Evolutionary conservation across 1,140 invertebrate species (phyloP), one percentile per base, ranked within the genome.

Genomic region (Pseudachorutes palmiensis): DNA sequence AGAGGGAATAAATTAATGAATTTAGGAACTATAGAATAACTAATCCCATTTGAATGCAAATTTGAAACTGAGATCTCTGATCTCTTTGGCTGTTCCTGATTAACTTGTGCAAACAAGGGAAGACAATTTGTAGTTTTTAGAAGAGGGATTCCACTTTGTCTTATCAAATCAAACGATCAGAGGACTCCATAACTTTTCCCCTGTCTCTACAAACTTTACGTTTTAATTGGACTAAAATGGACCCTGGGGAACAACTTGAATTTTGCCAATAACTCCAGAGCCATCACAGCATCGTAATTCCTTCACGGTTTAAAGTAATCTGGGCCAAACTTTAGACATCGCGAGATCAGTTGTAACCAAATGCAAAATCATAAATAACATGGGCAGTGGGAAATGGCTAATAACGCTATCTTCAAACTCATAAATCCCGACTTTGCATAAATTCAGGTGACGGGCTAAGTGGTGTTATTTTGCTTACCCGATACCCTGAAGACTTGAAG

Each of bases 401-500:
- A n/a, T n/a, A n/a, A n/a, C n/a, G n/a, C n/a, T n/a, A n/a, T n/a
- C n/a, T n/a, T n/a, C n/a, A n/a, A n/a, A n/a, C n/a, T n/a, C n/a
- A n/a, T n/a, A n/a, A n/a, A n/a, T n/a, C n/a, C n/a, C n/a, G n/a
- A n/a, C n/a, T n/a, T n/a, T n/a, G n/a, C n/a, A n/a, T n/a, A n/a
- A n/a, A n/a, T n/a, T n/a, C n/a, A n/a, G n/a, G n/a, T n/a, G n/a
- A n/a, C n/a, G n/a, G n/a, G 9, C 19, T 45, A 45, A 45, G 36
- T 12, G 24, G 24, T 5, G 24, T 26, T 57, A 9, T 57, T 5
- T 59, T 55, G 83, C 89, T 88, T 84, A 97, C 94, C 84, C 94
- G 85, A 80, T 97, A 98, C 77, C 95, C 95, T 62, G 94, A 97
- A 26, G 92, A 95, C 79, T 97, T 97, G 78, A 97, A 96, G 79